These are phyloP conservation scores for Arctopsyche grandis DNA, from an alignment of 1,140 invertebrate genomes.

Conservation along the genomic window DNA sequence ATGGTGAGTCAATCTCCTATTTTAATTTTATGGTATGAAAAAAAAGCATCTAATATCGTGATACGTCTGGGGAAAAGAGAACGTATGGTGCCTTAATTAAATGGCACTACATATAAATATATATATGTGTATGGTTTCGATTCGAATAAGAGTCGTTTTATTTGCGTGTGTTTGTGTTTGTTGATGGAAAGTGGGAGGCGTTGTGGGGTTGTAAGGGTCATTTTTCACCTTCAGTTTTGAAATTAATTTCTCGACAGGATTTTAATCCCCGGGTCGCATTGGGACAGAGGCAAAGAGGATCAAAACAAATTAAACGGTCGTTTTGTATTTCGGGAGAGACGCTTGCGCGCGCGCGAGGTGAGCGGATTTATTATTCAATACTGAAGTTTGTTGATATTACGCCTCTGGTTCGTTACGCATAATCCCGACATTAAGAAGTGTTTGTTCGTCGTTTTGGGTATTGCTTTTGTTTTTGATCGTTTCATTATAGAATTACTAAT, in stretches of 20 bases:
- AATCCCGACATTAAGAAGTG: conserved; percentile 9
- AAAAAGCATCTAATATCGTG: too few relatives aligned
- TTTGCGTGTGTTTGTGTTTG: too few relatives aligned
- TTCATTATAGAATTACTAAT: not conserved
- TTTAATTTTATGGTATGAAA: too few relatives aligned
- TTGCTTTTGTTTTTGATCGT: conserved; percentile 4
- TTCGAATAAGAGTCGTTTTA: too few relatives aligned
- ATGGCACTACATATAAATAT: not conserved
- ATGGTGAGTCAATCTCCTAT: too few relatives aligned
- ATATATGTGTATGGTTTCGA: not conserved
- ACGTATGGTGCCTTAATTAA: too few relatives aligned
- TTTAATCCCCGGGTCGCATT: not conserved
- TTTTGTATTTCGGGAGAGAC: conserved; percentile 20
- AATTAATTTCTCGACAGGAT: conserved; percentile 14
- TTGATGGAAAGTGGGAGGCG: too few relatives aligned
- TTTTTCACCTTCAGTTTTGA: not conserved
- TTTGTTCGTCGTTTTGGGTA: conserved; percentile 1
- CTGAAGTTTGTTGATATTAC: conserved; percentile 29
- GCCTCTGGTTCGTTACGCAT: conserved; percentile 20
- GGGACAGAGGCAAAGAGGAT: conserved; percentile 17
- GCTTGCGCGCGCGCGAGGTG: conserved; percentile 5
- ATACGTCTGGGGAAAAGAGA: too few relatives aligned
- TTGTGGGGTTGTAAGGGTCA: not conserved
- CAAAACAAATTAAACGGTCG: conserved; percentile 32
- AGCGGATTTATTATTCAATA: conserved; percentile 32